A percentile compares a stretch with the other conserved stretches of the same genome.
These are phyloP conservation scores for Mesocricetus auratus DNA, from an alignment of 2,113 vertebrate species.

Conservation along the genomic window DNA sequence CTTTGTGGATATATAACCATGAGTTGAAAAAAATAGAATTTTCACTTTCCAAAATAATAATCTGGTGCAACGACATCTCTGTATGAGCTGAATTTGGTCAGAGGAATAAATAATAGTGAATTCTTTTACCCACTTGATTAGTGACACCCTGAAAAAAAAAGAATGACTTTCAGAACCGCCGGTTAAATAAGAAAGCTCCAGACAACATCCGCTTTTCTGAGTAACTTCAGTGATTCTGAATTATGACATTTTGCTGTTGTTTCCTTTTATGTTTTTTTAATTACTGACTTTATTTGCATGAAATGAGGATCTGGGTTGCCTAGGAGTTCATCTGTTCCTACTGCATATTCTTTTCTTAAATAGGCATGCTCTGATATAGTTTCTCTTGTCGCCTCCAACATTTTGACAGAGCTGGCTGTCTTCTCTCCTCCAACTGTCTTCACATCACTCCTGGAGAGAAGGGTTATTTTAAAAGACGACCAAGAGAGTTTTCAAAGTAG, in stretches of 20 bases:
- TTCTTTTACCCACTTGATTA: not conserved
- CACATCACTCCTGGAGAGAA: slow-evolving; percentile 26
- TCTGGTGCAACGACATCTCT: not conserved
- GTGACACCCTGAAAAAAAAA: not conserved
- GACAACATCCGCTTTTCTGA: slow-evolving; percentile 49
- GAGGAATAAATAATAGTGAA: not conserved
- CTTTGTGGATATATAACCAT: not conserved
- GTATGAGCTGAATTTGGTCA: not conserved
- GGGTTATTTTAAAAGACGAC: slow-evolving; percentile 66
- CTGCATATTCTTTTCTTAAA: slow-evolving; percentile 71
- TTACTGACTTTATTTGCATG: slow-evolving; percentile 75
- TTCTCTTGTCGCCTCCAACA: slow-evolving; percentile 51
- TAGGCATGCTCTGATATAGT: not conserved
- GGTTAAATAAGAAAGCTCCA: slow-evolving; percentile 13
- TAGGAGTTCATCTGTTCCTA: slow-evolving; percentile 77
- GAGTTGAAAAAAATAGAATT: not conserved
- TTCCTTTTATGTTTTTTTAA: slow-evolving; percentile 77
- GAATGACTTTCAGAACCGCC: not conserved
- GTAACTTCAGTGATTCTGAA: slow-evolving; percentile 36
- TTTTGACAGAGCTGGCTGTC: slow-evolving; percentile 33
- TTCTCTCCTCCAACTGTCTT: not conserved
- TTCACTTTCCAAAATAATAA: slow-evolving; percentile 53
- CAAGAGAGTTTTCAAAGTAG: slow-evolving; percentile 55
- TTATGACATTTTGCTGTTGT: slow-evolving; percentile 77
- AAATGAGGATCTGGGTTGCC: slow-evolving; percentile 77